Conservation (phyloP, 2,888 invertebrate genomes). For the Lacanobia oleracea region DNA sequence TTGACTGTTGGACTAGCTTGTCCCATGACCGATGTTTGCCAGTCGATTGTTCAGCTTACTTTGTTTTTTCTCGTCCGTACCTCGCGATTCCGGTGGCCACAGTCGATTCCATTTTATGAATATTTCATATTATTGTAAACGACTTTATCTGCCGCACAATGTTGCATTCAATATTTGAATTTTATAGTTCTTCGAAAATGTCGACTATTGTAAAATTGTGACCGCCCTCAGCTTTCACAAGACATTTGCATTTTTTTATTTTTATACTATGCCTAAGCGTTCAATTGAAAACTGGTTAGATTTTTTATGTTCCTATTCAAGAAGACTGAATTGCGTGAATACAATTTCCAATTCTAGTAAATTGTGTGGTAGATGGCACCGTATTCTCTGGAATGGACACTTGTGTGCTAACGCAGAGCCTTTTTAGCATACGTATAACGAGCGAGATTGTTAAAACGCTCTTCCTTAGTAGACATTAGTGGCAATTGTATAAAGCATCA, state of each 20-base stretch:
- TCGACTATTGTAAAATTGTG: conserved; percentile 71
- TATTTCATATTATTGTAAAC: conserved; percentile 89
- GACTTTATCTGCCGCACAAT: conserved; percentile 84
- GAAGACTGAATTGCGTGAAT: conserved; percentile 32
- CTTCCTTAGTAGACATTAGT: conserved; percentile 23
- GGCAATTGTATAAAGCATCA: conserved; percentile 10
- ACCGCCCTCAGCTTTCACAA: conserved; percentile 64
- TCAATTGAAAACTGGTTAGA: conserved; percentile 50
- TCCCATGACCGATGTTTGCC: conserved; percentile 72
- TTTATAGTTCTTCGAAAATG: conserved; percentile 81
- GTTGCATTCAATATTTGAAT: conserved; percentile 82
- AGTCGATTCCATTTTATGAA: conserved; percentile 84
- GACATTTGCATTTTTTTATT: conserved; percentile 60
- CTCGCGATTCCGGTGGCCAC: conserved; percentile 79
- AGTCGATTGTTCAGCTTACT: conserved; percentile 72
- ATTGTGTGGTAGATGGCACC: conserved; percentile 38
- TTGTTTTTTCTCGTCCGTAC: conserved; percentile 75
- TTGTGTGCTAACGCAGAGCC: conserved; percentile 16
- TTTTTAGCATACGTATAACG: conserved; percentile 28
- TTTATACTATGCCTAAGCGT: conserved; percentile 55
- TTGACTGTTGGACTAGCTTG: conserved; percentile 64
- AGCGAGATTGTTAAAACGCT: conserved; percentile 24
- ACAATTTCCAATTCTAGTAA: conserved; percentile 32
- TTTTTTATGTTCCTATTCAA: conserved; percentile 53
- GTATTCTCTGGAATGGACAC: conserved; percentile 33